Evolutionary conservation across 2,113 vertebrate genomes (phyloP), one percentile per base, ranked within the genome.

Genomic region (Psephotus haematonotus): DNA sequence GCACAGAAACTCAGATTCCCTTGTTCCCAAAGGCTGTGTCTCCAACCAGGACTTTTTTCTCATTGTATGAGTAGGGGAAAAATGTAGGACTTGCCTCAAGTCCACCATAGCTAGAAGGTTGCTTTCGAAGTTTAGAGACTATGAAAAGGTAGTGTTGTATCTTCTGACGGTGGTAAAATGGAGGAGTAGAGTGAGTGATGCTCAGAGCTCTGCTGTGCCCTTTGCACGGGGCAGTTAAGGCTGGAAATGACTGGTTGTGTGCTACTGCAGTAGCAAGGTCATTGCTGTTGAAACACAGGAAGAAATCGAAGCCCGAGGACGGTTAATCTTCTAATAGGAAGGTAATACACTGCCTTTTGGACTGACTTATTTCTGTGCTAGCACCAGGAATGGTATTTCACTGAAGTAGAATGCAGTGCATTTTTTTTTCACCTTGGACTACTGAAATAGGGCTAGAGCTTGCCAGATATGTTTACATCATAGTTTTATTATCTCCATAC

Each of bases 401-500:
- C 18, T 39, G 43, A 67, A 68, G 28, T 4, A 67, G 13, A 79
- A 60, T 0, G 0, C 25, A 27, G 33, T 7, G 24, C 1, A 3
- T 2, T 28, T 75, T 78, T 78, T 91, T 44, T 49, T 44, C 90
- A 29, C 31, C 25, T 64, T 31, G 52, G 33, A 9, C 60, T 78
- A 25, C 50, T 49, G 50, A 60, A 78, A 81, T 4, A 67, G 55
- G 29, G 24, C 53, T 28, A 83, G 63, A 82, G 28, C 19, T 79
- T 90, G 87, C 59, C 22, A 57, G 27, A 18, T 47, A 11, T 57
- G 44, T 19, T 24, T 17, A n/a, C 12, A 35, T 29, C 0, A 1
- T 13, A 31, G 13, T n/a, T 84, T 90, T 80, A 24, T 78, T 43
- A 25, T 5, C 41, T 47, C 84, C 16, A 14, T 69, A 44, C 35